Evolutionary conservation across 2,797 vertebrate species (phyloP), one percentile per base, ranked within the genome.

Genomic region (Pelodytes ibericus): DNA sequence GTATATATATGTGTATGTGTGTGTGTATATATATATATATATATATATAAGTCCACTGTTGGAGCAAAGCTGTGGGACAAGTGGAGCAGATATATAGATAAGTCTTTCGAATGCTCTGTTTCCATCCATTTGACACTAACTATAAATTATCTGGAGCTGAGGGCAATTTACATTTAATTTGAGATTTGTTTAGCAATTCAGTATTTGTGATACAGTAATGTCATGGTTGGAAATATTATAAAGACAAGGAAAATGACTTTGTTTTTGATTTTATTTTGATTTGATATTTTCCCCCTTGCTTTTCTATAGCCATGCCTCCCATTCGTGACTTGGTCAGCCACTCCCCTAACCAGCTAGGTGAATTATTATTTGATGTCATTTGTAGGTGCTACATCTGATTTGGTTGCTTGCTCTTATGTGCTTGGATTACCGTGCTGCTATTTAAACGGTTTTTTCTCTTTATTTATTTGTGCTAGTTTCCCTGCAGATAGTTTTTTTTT

Each of bases 311-410:
- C 93, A 96, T 97, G 95, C 94, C 95, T 94, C 95, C 95, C 91
- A 96, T 96, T 93, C 94, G 95, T 93, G 95, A 96, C 89, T 95
- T 94, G 90, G 95, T 95, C 93, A 96, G 94, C 94, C 95, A 96
- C 93, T 96, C 95, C 89, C 92, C 95, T 94, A 97, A 95, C 92
- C 95, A 94, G 93, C 94, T 95, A 96, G 95, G 95, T 97, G 91
- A 94, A 82, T 87, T 83, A 82, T 81, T 69, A 15, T 83, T 82
- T 83, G 15, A 13, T n/a, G n/a, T 67, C 78, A 0, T 0, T 0
- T 63, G 18, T 80, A n/a, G n/a, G n/a, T n/a, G n/a, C n/a, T n/a
- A n/a, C n/a, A 39, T 83, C 11, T 80, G 1, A 22, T 53, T 57
- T 30, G 10, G 51, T 67, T 56, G 22, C 57, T 60, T 56, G 36